A percentile compares a stretch with the other conserved stretches of the same genome.
Conservation (phyloP, 2,113 vertebrate genomes). For the Chelonoidis abingdonii region DNA sequence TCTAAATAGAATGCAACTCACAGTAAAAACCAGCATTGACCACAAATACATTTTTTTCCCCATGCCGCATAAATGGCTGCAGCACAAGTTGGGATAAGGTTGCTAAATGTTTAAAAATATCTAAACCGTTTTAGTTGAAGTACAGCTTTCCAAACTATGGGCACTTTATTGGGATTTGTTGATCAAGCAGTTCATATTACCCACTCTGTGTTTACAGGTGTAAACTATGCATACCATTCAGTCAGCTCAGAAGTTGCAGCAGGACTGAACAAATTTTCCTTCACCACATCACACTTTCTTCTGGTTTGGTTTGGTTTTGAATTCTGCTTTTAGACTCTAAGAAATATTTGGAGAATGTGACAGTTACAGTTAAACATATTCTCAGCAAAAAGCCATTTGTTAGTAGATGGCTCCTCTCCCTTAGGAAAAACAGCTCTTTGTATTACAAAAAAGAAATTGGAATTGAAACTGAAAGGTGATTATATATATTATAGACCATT, state of each 20-base stretch:
- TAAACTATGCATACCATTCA: conserved; percentile 54
- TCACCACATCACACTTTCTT: conserved; percentile 67
- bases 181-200: conserved; percentile 48
- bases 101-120: conserved; percentile 62
- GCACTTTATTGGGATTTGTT: conserved; percentile 68
- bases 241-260: conserved; percentile 47
- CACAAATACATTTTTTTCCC: conserved; percentile 34
- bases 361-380: conserved; percentile 57
- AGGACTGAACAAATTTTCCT: conserved; percentile 29
- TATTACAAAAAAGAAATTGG: conserved; percentile 46
- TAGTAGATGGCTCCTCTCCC: conserved; percentile 51
- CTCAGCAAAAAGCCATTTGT: conserved; percentile 60
- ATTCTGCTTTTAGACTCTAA: conserved; percentile 57
- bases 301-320: conserved; percentile 56
- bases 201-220: conserved; percentile 63
- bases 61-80: neutral
- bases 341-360: conserved; percentile 72
- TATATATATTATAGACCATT: neutral
- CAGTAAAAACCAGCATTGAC: neutral
- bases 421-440: conserved; percentile 54
- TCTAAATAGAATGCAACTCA: neutral
- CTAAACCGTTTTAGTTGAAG: conserved; percentile 32
- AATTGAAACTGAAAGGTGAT: conserved; percentile 21
- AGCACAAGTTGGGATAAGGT: conserved; percentile 13
- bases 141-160: neutral